Base-by-base conservation (phyloP, 2,888 invertebrate species). In the Hartigia nigra region DNA sequence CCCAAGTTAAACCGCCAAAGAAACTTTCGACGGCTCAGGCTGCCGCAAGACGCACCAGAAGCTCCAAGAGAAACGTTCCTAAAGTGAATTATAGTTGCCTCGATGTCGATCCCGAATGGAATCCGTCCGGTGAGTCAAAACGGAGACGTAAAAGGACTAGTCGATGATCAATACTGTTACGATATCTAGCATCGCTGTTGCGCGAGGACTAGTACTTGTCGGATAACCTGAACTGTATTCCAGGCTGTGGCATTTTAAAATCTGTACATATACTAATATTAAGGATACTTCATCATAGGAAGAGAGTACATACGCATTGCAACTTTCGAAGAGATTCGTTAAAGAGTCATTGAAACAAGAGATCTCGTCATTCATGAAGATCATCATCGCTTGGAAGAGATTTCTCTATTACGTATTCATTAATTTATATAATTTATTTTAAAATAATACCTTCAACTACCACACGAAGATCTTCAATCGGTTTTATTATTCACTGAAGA, bases 71-170 rank as follows among this genome's bases (percentile, higher is more conserved):
- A 84, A 88, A 88, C 81, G 83, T 89, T 78, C 89, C 90, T 79
- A 90, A 88, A 82, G 89, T 91, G 70, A 90, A 88, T 85, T 91
- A 91, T 84, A 88, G 85, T 78, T 90, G 89, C 81, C 82, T 88
- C 78, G 91, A 91, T 81, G 83, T 86, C 74, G 91, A 91, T 84
- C 85, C 87, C 74, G 90, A 91, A 77, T 89, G 88, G 85, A 88
- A 88, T 86, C 88, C 88, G 84, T 89, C 88, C 85, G 87, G 84
- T 83, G 86, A 86, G 79, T 84, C 84, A 37, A 90, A 87, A 83
- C 87, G 88, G 70, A 89, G 85, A 81, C 88, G 89, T 37, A 91
- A 87, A 81, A 90, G 86, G 81, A 87, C 84, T 81, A 86, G 82
- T 85, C 91, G 91, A 90, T 91, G 89, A 91, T 90, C 76, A 31